A percentile compares a stretch with the other conserved stretches of the same genome.
Conservation (phyloP, 2,113 vertebrate genomes). For the Sapayoa aenigma region DNA sequence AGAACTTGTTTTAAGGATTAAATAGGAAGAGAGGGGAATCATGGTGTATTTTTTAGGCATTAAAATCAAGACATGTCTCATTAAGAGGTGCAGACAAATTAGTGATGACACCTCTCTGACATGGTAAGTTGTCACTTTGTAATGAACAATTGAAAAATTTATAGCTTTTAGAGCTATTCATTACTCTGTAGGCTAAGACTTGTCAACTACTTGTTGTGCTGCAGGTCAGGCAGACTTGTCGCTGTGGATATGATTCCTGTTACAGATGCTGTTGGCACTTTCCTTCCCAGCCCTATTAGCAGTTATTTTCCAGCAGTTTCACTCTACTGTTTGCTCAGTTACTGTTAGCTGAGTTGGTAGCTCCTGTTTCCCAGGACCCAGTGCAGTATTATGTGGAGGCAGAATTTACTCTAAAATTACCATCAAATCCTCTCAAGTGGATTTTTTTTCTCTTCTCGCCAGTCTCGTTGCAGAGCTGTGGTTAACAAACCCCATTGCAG, state of each 20-base stretch:
- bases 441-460: neutral
- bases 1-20: neutral
- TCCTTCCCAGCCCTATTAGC: neutral
- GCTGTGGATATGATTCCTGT: neutral
- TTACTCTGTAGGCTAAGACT: neutral
- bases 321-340: neutral
- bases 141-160: neutral
- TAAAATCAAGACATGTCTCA: neutral
- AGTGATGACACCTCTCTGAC: neutral
- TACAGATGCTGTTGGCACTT: neutral
- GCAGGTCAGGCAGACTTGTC: neutral
- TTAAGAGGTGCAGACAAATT: neutral
- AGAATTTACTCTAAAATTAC: neutral
- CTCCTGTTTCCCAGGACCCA: neutral
- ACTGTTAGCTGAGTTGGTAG: neutral
- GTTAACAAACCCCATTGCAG: neutral
- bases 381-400: neutral
- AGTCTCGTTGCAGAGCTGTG: neutral
- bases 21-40: neutral
- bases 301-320: neutral
- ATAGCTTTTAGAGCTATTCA: neutral
- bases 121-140: neutral
- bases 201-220: neutral
- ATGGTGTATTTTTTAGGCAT: neutral
- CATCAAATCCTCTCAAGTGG: neutral